Percentiles rank a stretch among this genome's conserved stretches.
These are phyloP conservation scores for Rhinella marina DNA, from an alignment of 2,797 vertebrate species.

Conservation along the genomic window DNA sequence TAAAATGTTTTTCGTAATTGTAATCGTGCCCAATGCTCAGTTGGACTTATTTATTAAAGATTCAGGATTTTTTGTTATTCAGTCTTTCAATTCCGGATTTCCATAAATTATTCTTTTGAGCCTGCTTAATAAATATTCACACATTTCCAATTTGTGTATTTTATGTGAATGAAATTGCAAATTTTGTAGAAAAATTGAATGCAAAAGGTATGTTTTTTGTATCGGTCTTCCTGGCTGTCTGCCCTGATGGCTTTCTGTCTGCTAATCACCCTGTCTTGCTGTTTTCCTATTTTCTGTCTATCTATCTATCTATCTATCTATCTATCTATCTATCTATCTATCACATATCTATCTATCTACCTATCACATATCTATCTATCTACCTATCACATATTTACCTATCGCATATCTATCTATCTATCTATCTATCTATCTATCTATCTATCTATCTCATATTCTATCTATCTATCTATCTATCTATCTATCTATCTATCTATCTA, in stretches of 20 bases:
- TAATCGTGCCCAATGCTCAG: constrained; percentile 26
- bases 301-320: constrained; percentile 15
- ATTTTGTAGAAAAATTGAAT: neutral
- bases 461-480: constrained; percentile 1
- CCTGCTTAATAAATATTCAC: constrained; percentile 40
- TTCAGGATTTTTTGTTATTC: constrained; percentile 11
- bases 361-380: neutral
- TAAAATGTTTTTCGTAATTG: constrained; percentile 33
- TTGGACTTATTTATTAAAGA: constrained; percentile 33
- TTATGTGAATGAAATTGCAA: neutral
- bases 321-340: neutral
- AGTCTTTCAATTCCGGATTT: constrained; percentile 31
- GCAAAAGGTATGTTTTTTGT: constrained; percentile 14
- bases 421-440: neutral
- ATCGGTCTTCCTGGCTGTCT: neutral
- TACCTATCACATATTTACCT: neutral
- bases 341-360: neutral
- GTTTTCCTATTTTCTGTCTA: neutral
- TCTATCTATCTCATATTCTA: neutral
- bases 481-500: neutral
- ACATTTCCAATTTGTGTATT: constrained; percentile 33
- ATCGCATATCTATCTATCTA: neutral
- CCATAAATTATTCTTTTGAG: constrained; percentile 44
- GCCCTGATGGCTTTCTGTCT: neutral
- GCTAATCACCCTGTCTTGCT: neutral